Evolutionary conservation across 2,113 vertebrate genomes (phyloP), one percentile per base, ranked within the genome.

Genomic region (Salvelinus fontinalis): DNA sequence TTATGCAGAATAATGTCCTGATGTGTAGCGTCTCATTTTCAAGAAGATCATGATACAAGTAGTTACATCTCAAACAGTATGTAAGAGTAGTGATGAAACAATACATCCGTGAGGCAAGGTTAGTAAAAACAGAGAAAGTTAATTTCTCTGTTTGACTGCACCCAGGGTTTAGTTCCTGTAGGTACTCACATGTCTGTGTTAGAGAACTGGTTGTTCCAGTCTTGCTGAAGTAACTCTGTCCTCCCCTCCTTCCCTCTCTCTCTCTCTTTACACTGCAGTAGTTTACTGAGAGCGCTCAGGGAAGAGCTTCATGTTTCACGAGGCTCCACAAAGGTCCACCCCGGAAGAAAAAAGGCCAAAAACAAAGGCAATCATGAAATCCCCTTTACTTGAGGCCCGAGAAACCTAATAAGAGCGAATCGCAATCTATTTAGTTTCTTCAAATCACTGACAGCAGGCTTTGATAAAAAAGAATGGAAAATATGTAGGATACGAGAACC

Each of bases 401-500:
- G 84, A 91, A 92, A 92, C 90, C 89, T 90, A 87, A 87, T 84
- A 88, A 86, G 92, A 86, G 89, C 83, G 90, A 94, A 94, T 85
- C 90, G 85, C 85, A 89, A 80, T 91, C 90, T 85, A 92, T 94
- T 94, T 92, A 94, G 90, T 86, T 92, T 95, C 85, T 89, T 94
- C 91, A 95, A 94, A 93, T 94, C 89, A 90, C 89, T 92, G 91
- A 93, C 86, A 94, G 90, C 81, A 88, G 91, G 77, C 84, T 66
- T 84, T 89, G 88, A 93, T 91, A 94, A 90, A 87, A 89, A 85
- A 83, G 82, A 87, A 83, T 90, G 89, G 92, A 95, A 95, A 94
- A 81, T 93, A 94, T 94, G 88, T 85, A 88, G 83, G 84, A 85
- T 88, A 89, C 89, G 90, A 89, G 86, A 91, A 89, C 81, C 93